These are phyloP conservation scores for Notothenia coriiceps DNA, from an alignment of 2,113 vertebrate species.

Conservation along the genomic window DNA sequence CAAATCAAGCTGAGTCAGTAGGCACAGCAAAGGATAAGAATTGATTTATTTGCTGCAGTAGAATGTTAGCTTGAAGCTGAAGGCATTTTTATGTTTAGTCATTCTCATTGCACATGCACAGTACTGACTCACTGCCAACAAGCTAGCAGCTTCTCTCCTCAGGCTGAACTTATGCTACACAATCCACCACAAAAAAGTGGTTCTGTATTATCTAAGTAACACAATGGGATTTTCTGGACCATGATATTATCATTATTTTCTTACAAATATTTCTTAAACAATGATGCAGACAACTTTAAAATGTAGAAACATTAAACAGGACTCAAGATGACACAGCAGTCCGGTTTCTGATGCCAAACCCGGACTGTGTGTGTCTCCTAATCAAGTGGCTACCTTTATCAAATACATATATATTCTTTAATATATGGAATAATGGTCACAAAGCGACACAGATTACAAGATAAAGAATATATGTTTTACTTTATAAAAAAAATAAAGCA, in stretches of 20 bases:
- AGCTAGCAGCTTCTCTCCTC: too few relatives aligned
- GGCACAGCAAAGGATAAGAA: constrained; percentile 22
- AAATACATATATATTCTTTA: neutral
- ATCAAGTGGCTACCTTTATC: neutral
- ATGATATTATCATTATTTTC: too few relatives aligned
- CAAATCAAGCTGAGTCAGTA: constrained; percentile 30
- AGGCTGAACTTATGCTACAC: too few relatives aligned
- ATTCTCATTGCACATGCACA: constrained; percentile 29
- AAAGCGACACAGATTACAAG: neutral
- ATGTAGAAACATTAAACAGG: constrained; percentile 9
- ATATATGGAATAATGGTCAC: neutral
- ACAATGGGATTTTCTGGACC: too few relatives aligned
- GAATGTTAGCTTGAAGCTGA: constrained; percentile 32
- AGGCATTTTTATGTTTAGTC: constrained; percentile 58
- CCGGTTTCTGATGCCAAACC: neutral
- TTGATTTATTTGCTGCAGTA: constrained; percentile 12
- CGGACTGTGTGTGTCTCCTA: neutral
- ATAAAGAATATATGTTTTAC: neutral
- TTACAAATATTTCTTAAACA: neutral
- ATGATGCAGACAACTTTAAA: constrained; percentile 5
- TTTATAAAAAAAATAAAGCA: neutral
- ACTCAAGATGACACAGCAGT: neutral
- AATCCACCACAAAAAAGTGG: too few relatives aligned
- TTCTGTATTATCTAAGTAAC: too few relatives aligned
- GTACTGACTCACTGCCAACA: constrained; percentile 36